Percentiles rank a stretch among this genome's conserved stretches.
Conservation (phyloP, 2,113 vertebrate genomes). For the Psammodynastes pulverulentus region DNA sequence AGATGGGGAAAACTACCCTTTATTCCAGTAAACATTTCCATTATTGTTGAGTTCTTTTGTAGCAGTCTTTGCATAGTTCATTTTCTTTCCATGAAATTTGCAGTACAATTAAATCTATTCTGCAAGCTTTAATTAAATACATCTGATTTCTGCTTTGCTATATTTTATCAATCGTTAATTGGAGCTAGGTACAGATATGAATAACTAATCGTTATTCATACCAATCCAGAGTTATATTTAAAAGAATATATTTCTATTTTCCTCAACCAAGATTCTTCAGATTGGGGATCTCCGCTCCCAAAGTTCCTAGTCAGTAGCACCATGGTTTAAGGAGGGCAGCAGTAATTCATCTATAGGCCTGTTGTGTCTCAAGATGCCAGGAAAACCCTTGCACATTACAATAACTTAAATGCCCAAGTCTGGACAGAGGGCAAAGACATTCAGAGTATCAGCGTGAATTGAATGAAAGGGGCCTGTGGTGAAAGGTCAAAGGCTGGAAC, state of each 20-base stretch:
- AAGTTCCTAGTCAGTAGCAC: not conserved
- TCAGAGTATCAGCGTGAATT: not conserved
- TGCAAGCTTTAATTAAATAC: not conserved
- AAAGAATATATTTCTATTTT: not conserved
- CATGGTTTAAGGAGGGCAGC: not conserved
- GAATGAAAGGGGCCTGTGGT: slow-evolving; percentile 16
- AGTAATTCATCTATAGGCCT: not conserved
- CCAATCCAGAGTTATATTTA: not conserved
- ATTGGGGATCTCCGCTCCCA: not conserved
- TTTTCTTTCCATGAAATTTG: not conserved
- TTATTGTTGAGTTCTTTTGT: not conserved
- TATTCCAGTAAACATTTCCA: not conserved
- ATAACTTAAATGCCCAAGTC: slow-evolving; percentile 8
- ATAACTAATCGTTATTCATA: not conserved
- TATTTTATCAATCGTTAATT: not conserved
- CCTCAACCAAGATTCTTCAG: not conserved
- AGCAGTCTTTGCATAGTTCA: not conserved
- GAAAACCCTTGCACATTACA: not conserved
- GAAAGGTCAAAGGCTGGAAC: slow-evolving; percentile 19
- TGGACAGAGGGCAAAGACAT: slow-evolving; percentile 7
- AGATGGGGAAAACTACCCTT: not conserved
- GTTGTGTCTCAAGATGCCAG: not conserved
- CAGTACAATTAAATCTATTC: not conserved
- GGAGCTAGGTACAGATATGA: not conserved
- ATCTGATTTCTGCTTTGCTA: not conserved